These are phyloP conservation scores for Ceratotherium simum DNA, from an alignment of 2,113 vertebrate species.

Conservation along the genomic window DNA sequence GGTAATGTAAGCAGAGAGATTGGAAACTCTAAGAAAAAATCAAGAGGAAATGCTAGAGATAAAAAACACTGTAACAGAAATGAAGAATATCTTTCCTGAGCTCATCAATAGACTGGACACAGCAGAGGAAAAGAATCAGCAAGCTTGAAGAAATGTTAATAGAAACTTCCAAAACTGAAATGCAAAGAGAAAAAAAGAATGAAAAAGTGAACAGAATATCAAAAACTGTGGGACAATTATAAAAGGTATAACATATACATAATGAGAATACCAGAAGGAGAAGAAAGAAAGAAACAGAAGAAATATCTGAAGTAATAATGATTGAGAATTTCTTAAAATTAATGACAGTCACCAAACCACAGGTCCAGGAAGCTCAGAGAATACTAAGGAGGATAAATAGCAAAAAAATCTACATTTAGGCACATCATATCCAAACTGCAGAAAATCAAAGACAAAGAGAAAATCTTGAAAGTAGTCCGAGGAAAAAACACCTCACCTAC, in stretches of 20 bases:
- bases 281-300: neutral
- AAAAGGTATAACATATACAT: neutral
- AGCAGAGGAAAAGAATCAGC: neutral
- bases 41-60: neutral
- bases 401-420: neutral
- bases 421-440: neutral
- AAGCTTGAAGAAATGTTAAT: neutral
- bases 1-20: neutral
- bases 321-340: neutral
- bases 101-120: neutral
- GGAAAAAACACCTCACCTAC: neutral
- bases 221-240: neutral
- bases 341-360: neutral
- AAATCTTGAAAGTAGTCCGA: neutral
- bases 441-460: conserved; percentile 43
- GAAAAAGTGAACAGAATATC: neutral
- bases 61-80: neutral
- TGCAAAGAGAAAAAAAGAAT: neutral
- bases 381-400: neutral
- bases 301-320: neutral
- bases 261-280: neutral
- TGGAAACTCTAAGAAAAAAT: neutral
- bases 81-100: neutral
- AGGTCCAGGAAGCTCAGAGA: conserved; percentile 31
- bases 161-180: conserved; percentile 50